Percentiles rank a stretch among this genome's conserved stretches.
These are phyloP conservation scores for Habroteleia sp. DNA, from an alignment of 2,888 invertebrate genomes.

Conservation along the genomic window DNA sequence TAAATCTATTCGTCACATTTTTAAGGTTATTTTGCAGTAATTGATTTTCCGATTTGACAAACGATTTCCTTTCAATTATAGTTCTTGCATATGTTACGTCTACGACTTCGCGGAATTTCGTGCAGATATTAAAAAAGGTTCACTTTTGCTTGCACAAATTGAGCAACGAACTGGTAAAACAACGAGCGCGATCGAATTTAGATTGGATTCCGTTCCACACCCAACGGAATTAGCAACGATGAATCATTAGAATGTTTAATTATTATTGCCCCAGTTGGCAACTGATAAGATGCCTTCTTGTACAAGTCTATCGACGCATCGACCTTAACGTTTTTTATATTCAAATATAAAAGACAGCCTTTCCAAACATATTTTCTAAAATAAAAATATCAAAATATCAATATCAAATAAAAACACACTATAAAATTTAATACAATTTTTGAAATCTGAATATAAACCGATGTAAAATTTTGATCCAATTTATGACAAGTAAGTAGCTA, in stretches of 20 bases:
- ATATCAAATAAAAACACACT: no score
- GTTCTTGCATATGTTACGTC: slow-evolving; percentile 49
- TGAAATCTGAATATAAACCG: no score
- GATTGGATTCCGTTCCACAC: slow-evolving; percentile 43
- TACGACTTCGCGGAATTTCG: slow-evolving; percentile 35
- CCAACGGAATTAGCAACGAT: slow-evolving; percentile 33
- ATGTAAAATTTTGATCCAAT: no score
- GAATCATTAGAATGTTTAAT: slow-evolving; percentile 55
- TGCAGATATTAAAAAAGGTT: slow-evolving; percentile 48
- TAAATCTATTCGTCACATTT: no score
- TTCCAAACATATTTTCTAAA: no score
- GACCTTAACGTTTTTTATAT: no score
- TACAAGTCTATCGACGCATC: no score
- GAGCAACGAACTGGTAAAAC: slow-evolving; percentile 52
- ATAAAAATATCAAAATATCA: no score
- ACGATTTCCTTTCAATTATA: slow-evolving; percentile 52
- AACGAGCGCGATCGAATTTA: slow-evolving; percentile 48
- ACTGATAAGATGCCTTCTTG: slow-evolving; percentile 26
- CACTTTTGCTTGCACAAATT: slow-evolving; percentile 51
- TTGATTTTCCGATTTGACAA: slow-evolving; percentile 53
- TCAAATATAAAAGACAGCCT: no score
- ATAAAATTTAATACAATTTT: no score
- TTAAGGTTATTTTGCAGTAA: no score
- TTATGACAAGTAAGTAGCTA: no score
- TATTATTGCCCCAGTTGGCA: slow-evolving; percentile 28